Base-by-base conservation (phyloP, 2,888 invertebrate species). In the Chironomus tentans region DNA sequence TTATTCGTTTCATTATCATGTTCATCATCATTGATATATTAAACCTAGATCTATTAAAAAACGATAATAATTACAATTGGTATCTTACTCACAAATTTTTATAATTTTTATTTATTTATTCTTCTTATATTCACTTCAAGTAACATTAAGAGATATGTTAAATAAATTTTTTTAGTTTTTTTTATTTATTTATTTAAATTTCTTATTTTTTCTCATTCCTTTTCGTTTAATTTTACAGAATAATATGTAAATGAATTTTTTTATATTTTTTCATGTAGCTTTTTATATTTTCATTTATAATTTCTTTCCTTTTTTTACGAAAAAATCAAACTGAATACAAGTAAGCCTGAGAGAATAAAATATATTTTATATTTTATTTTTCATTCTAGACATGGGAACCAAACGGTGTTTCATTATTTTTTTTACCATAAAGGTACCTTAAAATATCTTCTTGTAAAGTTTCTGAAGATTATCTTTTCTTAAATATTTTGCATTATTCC, bases 71-170 rank as follows among this genome's bases (percentile, higher is more conserved):
- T 56, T 74, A 74, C 74, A 74, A 68, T 74, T 74, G 13, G n/a
- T 56, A 56, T 56, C 56, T 56, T 56, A 56, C 56, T 56, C 18
- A 15, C 56, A 56, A 56, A 56, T 61, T 21, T 68, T 74, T 47
- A 74, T 47, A 28, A 68, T 74, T 62, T 73, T 65, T 21, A 12
- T 70, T 28, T 28, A 72, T 61, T 61, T 18, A 56, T 73, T 62
- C 56, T 56, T 74, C 74, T 74, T 68, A 74, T 74, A 62, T 68
- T 74, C 68, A 74, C 74, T 74, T 74, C 74, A 74, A 68, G 74
- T 74, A 74, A 74, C 74, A 74, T 74, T 74, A 74, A 74, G 74
- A 72, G 72, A 74, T 74, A 74, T 74, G 74, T 74, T 74, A 74
- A 74, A 74, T 74, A 74, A 62, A 61, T 74, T 65, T 74, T 68